Evolutionary conservation across 2,888 invertebrate species (phyloP), one percentile per base, ranked within the genome.

Genomic region (Pheosia gnoma): DNA sequence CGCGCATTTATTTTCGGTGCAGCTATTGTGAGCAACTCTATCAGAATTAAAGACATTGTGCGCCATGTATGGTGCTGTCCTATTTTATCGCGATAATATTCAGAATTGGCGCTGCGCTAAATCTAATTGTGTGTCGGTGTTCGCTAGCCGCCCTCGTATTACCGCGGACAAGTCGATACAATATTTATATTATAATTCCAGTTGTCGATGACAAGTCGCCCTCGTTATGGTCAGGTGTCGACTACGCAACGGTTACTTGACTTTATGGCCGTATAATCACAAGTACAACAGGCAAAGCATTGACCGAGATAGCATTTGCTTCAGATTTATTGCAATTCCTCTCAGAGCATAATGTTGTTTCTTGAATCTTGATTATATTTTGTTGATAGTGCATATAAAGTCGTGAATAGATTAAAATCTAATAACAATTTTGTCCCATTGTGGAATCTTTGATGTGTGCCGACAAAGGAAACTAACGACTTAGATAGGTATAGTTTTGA

Each of bases 41-140:
- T 72, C 71, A 69, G 74, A 76, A 77, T 68, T 67, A 59, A 61
- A 79, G 70, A 72, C 74, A 75, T 74, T 65, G 70, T 69, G 37
- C 55, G 56, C 36, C 55, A 38, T 52, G 59, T 70, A 67, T 71
- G 66, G 25, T 25, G 73, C 78, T 76, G 78, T 82, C 84, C 82
- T 85, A 81, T 79, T 84, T 83, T 84, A 85, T 79, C 78, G 64
- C 77, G 83, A 87, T 86, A 85, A 86, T 88, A 86, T 88, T 87
- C 79, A 78, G 75, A 88, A 83, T 83, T 77, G 80, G 77, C 58
- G 77, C 63, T 71, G 70, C 67, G 75, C 77, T 68, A 69, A 71
- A 72, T 77, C 73, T 86, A 82, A 86, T 85, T 86, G 82, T 81
- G 58, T 67, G 70, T 70, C 56, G 59, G 58, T 67, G 71, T 71